A percentile compares a stretch with the other conserved stretches of the same genome.
These are phyloP conservation scores for Cataglyphis albicans DNA, from an alignment of 2,888 invertebrate species.

Conservation along the genomic window DNA sequence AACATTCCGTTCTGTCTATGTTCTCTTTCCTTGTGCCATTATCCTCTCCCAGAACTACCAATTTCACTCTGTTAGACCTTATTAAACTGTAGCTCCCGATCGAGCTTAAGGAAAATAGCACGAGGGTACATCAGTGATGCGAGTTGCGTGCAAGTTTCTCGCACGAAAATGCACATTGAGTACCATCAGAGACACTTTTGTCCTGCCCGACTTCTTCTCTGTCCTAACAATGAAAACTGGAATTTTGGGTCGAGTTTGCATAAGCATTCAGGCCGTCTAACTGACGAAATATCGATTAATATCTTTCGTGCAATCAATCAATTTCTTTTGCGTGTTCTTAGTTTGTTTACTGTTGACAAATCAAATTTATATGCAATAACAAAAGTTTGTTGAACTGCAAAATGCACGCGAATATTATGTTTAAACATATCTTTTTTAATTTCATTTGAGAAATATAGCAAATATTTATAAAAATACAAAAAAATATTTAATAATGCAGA, in stretches of 20 bases:
- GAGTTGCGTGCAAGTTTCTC: conserved; percentile 71
- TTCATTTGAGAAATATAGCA: not conserved
- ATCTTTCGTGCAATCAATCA: conserved; percentile 26
- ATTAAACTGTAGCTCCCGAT: conserved; percentile 31
- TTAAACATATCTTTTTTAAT: not conserved
- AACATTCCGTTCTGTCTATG: conserved; percentile 64
- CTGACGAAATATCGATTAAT: conserved; percentile 37
- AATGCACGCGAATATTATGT: not conserved
- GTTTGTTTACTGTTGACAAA: not conserved
- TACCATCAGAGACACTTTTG: conserved; percentile 61
- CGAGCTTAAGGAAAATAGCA: conserved; percentile 10
- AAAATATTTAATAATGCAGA: not conserved
- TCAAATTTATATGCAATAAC: not conserved
- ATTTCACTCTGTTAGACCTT: conserved; percentile 70
- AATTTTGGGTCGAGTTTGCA: conserved; percentile 78
- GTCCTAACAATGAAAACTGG: conserved; percentile 73
- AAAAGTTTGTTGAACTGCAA: not conserved
- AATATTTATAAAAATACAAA: not conserved
- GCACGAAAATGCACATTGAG: conserved; percentile 71
- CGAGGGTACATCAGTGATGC: conserved; percentile 64
- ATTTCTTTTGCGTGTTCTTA: not conserved
- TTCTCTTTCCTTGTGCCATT: conserved; percentile 33
- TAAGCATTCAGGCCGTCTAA: conserved; percentile 72
- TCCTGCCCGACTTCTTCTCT: conserved; percentile 66
- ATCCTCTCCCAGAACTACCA: conserved; percentile 66